Base-by-base conservation (phyloP, 2,888 invertebrate genomes). In the Ochropleura leucogaster region DNA sequence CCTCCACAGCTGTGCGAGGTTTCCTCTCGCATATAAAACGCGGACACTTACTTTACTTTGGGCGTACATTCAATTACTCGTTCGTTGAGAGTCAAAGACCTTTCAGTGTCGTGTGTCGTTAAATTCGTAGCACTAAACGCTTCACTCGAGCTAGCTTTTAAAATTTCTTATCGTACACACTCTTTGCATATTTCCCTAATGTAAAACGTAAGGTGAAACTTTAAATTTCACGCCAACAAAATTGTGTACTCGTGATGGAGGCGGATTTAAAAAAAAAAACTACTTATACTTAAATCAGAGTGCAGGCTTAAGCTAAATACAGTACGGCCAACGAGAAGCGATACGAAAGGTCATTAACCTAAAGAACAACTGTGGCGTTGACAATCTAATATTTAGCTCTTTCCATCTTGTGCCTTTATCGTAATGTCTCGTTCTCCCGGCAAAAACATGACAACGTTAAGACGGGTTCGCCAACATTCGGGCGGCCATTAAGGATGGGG, bases 31-130 rank as follows among this genome's bases (percentile, higher is more conserved):
- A 75, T 79, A 81, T 83, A 62, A 79, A 77, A 66, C 76, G 70
- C 55, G 83, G 75, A 72, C 85, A 83, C 83, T 80, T 88, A 83
- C 83, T 83, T 88, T 88, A 89, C 89, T 89, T 89, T 87, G 88
- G 88, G 88, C 89, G 89, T 89, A 89, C 89, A 92, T 92, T 91
- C 90, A 92, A 92, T 92, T 92, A 92, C 91, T 90, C 87, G 87
- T 89, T 87, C 88, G 89, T 88, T 72, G 89, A 89, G 92, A 89
- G 90, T 92, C 92, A 92, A 92, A 92, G 92, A 85, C 90, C 92
- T 92, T 92, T 90, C 87, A 89, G 90, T 90, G 88, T 89, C 91
- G 91, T 88, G 77, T 89, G 89, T 88, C 87, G 87, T 87, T 84
- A 82, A 82, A 82, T 89, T 85, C 88, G 81, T 76, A 81, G 82